Evolutionary conservation across 2,797 vertebrate species (phyloP).

Genomic region (Emys orbicularis): DNA sequence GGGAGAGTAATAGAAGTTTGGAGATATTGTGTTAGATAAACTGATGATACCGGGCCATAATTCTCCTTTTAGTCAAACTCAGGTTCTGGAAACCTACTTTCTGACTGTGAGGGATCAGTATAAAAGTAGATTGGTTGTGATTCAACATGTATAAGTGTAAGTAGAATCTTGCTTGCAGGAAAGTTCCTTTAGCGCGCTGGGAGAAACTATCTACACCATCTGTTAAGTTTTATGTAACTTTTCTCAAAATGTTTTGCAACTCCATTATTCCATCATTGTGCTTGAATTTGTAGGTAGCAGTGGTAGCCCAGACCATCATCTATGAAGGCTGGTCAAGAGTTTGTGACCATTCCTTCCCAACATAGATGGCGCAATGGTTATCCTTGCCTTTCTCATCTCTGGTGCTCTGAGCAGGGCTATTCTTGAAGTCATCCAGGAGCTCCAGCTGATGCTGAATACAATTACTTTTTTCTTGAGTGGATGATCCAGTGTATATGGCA

Average conservation of each 20-base stretch:
- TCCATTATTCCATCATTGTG: neutral
- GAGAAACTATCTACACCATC: neutral
- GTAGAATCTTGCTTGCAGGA: neutral
- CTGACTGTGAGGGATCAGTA: neutral
- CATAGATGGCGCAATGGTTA: rapidly evolving
- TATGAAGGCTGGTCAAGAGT: neutral
- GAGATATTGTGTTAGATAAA: neutral
- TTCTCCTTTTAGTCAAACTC: neutral
- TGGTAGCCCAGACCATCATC: neutral
- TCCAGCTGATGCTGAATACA: neutral
- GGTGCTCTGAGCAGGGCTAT: neutral
- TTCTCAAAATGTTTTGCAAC: neutral
- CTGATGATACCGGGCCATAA: neutral
- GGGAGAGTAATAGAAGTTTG: neutral
- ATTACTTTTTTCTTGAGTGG: neutral
- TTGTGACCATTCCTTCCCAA: rapidly evolving
- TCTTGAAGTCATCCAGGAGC: neutral
- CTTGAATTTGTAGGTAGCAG: neutral
- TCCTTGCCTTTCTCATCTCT: neutral
- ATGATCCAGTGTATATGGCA: neutral
- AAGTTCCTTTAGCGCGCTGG: neutral
- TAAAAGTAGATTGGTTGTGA: neutral
- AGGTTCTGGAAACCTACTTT: neutral
- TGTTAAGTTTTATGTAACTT: neutral
- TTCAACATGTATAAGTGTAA: neutral